Evolutionary conservation across 2,888 invertebrate genomes (phyloP).

Genomic region (Phoenoteleia sp.): DNA sequence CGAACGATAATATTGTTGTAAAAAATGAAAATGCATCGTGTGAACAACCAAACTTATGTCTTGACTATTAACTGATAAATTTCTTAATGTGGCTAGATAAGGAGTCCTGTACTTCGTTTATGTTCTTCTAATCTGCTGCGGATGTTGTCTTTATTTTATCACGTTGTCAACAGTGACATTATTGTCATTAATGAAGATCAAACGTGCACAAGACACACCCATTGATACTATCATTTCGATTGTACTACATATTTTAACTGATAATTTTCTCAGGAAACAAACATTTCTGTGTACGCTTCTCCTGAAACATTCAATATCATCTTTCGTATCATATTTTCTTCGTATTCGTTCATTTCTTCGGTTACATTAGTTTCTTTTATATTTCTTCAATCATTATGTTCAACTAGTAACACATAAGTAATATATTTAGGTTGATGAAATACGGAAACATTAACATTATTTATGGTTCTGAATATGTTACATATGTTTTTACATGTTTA

Average conservation of each 20-base stretch:
- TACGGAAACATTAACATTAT: no score
- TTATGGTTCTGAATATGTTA: no score
- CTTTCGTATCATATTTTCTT: no score
- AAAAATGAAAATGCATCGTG: conserved; percentile 58
- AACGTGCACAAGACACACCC: conserved; percentile 22
- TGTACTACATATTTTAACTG: neutral
- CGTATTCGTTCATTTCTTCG: no score
- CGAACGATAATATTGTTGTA: conserved; percentile 40
- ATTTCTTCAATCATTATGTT: no score
- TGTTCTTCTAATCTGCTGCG: conserved; percentile 60
- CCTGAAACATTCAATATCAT: no score
- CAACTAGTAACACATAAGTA: no score
- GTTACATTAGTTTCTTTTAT: no score
- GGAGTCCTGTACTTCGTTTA: conserved; percentile 51
- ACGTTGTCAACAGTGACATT: conserved; percentile 62
- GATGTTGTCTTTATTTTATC: conserved; percentile 68
- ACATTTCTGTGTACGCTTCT: no score
- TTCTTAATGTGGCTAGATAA: conserved; percentile 62
- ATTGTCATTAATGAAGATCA: conserved; percentile 63
- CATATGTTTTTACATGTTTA: no score
- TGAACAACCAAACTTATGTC: conserved; percentile 38
- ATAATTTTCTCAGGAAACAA: neutral
- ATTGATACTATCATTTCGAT: neutral
- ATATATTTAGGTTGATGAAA: no score
- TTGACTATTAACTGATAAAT: conserved; percentile 58